These are phyloP conservation scores for Lordiphosa stackelbergi DNA, from an alignment of 1,140 invertebrate genomes.

Conservation along the genomic window DNA sequence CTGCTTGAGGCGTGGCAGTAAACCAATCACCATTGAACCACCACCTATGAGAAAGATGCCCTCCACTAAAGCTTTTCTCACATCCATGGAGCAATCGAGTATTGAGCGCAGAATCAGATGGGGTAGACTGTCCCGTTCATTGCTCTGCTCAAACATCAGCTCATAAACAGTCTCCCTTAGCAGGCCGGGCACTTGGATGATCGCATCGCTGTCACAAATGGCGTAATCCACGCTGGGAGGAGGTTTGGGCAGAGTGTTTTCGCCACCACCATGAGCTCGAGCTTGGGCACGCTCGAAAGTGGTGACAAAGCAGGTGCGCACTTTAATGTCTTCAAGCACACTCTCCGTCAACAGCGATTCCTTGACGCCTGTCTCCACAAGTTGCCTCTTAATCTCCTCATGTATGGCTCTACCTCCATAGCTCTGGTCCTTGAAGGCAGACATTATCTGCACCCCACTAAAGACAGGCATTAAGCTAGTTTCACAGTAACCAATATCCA, in stretches of 20 bases:
- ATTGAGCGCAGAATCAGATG: conserved; percentile 91
- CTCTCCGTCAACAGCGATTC: conserved; percentile 78
- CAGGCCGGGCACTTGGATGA: conserved; percentile 83
- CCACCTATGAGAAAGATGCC: conserved; percentile 92
- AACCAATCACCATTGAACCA: conserved; percentile 87
- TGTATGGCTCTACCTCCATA: conserved; percentile 84
- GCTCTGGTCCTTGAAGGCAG: conserved; percentile 87
- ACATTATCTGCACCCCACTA: conserved; percentile 89
- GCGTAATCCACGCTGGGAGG: conserved; percentile 85
- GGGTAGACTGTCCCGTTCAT: conserved; percentile 88
- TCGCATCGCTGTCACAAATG: conserved; percentile 80
- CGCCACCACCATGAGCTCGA: conserved; percentile 77
- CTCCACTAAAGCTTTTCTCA: conserved; percentile 84
- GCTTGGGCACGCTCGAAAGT: conserved; percentile 83
- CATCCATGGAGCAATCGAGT: conserved; percentile 87
- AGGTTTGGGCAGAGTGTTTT: conserved; percentile 77
- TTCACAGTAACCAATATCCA: conserved; percentile 93
- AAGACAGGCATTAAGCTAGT: conserved; percentile 89
- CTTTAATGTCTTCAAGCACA: conserved; percentile 85
- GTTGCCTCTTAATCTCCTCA: conserved; percentile 77
- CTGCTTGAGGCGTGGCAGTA: conserved; percentile 84
- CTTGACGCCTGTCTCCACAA: conserved; percentile 77
- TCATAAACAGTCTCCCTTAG: conserved; percentile 88
- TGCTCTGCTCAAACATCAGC: conserved; percentile 90
- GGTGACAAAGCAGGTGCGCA: conserved; percentile 90